Base-by-base conservation (phyloP, 2,888 invertebrate genomes). In the Lomographa bimaculata region DNA sequence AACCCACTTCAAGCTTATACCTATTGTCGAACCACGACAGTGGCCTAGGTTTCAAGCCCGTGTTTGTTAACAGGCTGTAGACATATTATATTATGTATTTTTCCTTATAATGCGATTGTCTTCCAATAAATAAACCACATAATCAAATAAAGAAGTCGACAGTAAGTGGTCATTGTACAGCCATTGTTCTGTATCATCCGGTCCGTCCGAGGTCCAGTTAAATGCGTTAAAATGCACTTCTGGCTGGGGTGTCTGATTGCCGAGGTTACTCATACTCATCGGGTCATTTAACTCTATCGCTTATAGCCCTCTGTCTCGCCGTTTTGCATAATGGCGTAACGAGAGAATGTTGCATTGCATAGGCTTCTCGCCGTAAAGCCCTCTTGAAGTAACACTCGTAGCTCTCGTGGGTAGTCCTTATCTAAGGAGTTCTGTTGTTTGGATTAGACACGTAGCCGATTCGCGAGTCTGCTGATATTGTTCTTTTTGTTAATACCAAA, bases 211-310 rank as follows among this genome's bases (percentile, higher is more conserved):
- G 52, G 51, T 50, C 57, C 52, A 53, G 58, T 54, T 55, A 51
- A 59, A 46, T 44, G 46, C 39, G 50, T 62, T 65, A n/a, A n/a
- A n/a, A 65, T 70, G 68, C 64, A 59, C 54, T 63, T 62, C 57
- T 54, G 18, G 52, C 42, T 62, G 59, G 69, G 67, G 69, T 54
- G 65, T 55, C 60, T 69, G 77, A 73, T 72, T 79, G 73, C 57
- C 62, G 62, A 62, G 54, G 60, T 72, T 71, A 74, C 67, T 74
- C 71, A 68, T 71, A 72, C 67, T 71, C 72, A 65, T 64, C 61
- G 64, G 75, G 72, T 74, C 76, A 71, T 66, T 75, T 72, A 71
- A 76, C 74, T 73, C 71, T 73, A 70, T 72, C 66, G 50, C 54
- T 51, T 59, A 54, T 58, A 49, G 39, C 47, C n/a, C 29, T 18